These are phyloP conservation scores for Dasyurus viverrinus DNA, from an alignment of 2,113 vertebrate species.

Conservation along the genomic window DNA sequence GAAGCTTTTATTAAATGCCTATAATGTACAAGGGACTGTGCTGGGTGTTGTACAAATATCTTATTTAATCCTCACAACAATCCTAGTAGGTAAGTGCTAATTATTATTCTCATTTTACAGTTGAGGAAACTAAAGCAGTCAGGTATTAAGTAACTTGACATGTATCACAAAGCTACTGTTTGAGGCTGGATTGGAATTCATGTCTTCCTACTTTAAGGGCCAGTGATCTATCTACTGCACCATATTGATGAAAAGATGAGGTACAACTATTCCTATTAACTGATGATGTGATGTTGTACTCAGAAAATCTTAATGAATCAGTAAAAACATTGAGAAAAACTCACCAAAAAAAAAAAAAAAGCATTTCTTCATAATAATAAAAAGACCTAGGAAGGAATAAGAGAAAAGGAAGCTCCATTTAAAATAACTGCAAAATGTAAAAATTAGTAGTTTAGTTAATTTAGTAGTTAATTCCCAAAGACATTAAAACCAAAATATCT, in stretches of 20 bases:
- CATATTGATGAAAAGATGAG: neutral
- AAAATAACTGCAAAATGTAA: neutral
- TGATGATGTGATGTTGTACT: neutral
- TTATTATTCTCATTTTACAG: neutral
- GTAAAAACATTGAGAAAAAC: neutral
- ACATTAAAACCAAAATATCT: neutral
- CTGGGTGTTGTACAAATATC: neutral
- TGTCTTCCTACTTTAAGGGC: neutral
- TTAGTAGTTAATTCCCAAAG: neutral
- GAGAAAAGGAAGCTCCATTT: neutral
- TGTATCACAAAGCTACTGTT: neutral
- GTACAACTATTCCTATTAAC: neutral
- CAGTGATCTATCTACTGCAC: neutral
- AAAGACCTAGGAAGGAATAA: neutral
- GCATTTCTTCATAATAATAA: neutral
- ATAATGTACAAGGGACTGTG: neutral
- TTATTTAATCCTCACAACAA: neutral
- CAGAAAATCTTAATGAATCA: neutral
- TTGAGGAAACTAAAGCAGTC: neutral
- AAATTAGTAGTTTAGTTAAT: neutral
- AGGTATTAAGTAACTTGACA: neutral
- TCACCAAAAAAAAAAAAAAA: neutral
- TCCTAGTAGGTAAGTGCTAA: neutral
- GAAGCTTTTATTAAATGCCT: neutral
- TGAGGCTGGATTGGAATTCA: neutral